Evolutionary conservation across 2,797 vertebrate genomes (phyloP), one percentile per base, ranked within the genome.

Genomic region (Nannoperca obscura): DNA sequence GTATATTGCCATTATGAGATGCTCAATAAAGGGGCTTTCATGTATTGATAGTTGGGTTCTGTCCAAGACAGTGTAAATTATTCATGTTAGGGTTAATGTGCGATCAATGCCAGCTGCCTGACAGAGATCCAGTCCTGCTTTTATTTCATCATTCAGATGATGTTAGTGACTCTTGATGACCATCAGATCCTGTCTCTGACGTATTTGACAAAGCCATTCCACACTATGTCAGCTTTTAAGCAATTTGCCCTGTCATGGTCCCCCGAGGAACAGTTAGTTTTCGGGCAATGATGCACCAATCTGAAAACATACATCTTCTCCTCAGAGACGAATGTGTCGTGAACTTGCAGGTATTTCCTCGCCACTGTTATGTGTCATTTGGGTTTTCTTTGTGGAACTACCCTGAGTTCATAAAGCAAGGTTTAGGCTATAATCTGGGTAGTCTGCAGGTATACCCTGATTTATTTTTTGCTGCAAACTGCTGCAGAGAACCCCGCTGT

Each of bases 21-120:
- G 73, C 76, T 88, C 89, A 83, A 85, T 85, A 88, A 83, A 91
- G 88, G 93, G 80, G 92, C 91, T 95, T 94, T 95, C 91, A 94
- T 89, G 91, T 95, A 94, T 94, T 83, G 94, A 94, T 89, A 87
- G 88, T 89, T 85, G 86, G 90, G 84, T 89, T 89, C 53, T 87
- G 75, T 92, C 91, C 83, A 88, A 82, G 87, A 86, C 82, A 24
- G 70, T 42, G 78, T 95, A 84, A 92, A 95, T 95, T 93, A 96
- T 96, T 95, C 88, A 96, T 95, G 89, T 50, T 77, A 27, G 71
- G 76, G 77, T 78, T 66, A 61, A 64, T 75, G 80, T 73, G 82
- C 74, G 60, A 92, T 93, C 87, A 87, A 93, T 91, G 84, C 72
- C 42, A 65, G 79, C 71, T 80, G 89, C 81, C 85, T 79, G 85